Base-by-base conservation (phyloP, 2,797 vertebrate species). In the Falco novaeseelandiae region DNA sequence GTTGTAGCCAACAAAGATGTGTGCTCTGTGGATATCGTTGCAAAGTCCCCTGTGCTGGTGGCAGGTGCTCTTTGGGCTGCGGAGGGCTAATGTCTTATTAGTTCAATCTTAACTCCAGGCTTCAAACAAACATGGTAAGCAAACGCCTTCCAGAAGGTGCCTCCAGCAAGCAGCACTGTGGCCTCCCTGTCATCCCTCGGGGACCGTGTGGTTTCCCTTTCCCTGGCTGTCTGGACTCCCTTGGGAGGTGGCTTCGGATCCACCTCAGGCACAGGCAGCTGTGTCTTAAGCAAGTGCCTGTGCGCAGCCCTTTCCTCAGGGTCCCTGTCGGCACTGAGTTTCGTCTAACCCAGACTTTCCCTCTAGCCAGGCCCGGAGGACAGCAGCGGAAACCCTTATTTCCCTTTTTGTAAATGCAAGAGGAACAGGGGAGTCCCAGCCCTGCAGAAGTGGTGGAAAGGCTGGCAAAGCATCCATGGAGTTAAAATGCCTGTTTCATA, bases 301-400 rank as follows among this genome's bases (percentile, higher is more conserved):
- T 44, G n/a, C 36, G 26, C 46, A 89, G 66, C 73, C 54, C 8
- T 81, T 34, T 74, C 61, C 61, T 72, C 4, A 2, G 59, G 69
- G 23, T 42, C 20, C 54, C 36, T 67, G 49, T 65, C 0, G 5
- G 63, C 2, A 0, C 26, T 27, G 55, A 59, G 23, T 49, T 91
- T 69, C 58, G 66, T 61, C 77, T 79, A 61, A 89, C 25, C 10
- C 81, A 90, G 81, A 44, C 58, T 70, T 69, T 62, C 61, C 71
- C 92, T 76, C 62, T 27, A 51, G 88, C 58, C 25, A 27, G 32
- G 19, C 86, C 80, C 49, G n/a, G 25, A 63, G 69, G 32, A 25
- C n/a, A 38, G 29, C 54, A 79, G 58, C 0, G 2, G 83, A 72
- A 92, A 40, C 58, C 2, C 0, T 0, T 34, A 65, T 82, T 87